Conservation (phyloP, 2,113 vertebrate species). For the Pseudonaja textilis region DNA sequence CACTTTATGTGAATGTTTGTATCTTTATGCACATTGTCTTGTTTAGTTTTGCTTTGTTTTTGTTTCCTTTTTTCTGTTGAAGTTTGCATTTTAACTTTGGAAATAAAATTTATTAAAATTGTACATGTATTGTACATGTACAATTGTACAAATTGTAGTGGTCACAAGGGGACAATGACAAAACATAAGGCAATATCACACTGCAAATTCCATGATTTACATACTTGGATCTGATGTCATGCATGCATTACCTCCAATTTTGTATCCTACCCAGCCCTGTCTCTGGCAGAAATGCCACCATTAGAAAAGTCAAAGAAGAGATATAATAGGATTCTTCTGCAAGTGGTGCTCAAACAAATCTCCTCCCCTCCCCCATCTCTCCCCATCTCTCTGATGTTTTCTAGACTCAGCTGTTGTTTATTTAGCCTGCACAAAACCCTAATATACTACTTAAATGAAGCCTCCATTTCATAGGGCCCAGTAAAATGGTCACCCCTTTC, state of each 20-base stretch:
- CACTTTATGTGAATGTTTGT: neutral
- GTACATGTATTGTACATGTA: neutral
- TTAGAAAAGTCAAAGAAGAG: neutral
- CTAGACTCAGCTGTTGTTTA: neutral
- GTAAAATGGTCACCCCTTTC: neutral
- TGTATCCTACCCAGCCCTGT: neutral
- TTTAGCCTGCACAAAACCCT: neutral
- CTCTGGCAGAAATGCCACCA: neutral
- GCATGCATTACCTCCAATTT: neutral
- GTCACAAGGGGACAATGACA: neutral
- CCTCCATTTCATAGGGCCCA: neutral
- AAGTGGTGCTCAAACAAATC: neutral
- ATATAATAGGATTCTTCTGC: neutral
- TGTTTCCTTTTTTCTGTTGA: neutral
- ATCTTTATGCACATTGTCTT: neutral
- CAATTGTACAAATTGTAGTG: neutral
- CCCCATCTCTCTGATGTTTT: neutral
- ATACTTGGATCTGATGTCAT: neutral
- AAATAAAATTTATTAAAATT: neutral
- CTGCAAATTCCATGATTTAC: neutral
- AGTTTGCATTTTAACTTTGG: neutral
- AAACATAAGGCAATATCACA: neutral
- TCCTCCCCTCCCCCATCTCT: neutral
- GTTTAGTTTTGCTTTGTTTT: neutral
- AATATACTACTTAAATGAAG: neutral